Conservation (phyloP, 35 echinoderm and acorn worm genomes). For the Lytechinus variegatus region DNA sequence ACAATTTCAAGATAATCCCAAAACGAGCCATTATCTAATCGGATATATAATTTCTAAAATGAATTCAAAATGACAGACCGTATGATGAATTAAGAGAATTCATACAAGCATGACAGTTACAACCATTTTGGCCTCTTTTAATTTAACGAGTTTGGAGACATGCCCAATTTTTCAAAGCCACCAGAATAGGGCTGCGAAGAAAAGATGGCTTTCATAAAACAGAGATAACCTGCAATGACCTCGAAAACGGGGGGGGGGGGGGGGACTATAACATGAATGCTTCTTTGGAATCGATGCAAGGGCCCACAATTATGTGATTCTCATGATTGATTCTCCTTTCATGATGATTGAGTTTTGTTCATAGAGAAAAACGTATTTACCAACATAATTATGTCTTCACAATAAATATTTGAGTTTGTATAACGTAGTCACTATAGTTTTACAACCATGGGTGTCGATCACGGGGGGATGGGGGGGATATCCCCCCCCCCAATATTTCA, state of each 20-base stretch:
- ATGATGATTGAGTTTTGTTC: no score
- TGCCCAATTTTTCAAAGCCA: background rate
- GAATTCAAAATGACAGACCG: background rate
- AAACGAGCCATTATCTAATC: background rate
- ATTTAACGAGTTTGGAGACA: background rate
- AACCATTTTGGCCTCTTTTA: background rate
- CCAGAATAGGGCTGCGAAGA: background rate
- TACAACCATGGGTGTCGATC: no score
- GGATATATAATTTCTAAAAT: background rate
- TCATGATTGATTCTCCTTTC: no score
- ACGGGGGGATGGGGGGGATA: no score
- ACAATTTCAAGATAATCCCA: background rate
- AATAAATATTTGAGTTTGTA: no score
- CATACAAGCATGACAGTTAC: background rate
- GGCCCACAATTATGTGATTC: no score
- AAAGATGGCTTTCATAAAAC: background rate
- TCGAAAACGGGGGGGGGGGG: background rate
- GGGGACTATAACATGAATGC: no score
- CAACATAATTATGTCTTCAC: no score
- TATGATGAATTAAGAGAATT: background rate
- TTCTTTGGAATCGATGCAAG: no score
- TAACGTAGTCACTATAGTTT: no score
- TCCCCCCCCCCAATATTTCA: no score
- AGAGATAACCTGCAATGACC: background rate
- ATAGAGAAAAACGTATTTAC: no score